These are phyloP conservation scores for Ennomos fuscantarius DNA, from an alignment of 2,888 invertebrate genomes.

Conservation along the genomic window DNA sequence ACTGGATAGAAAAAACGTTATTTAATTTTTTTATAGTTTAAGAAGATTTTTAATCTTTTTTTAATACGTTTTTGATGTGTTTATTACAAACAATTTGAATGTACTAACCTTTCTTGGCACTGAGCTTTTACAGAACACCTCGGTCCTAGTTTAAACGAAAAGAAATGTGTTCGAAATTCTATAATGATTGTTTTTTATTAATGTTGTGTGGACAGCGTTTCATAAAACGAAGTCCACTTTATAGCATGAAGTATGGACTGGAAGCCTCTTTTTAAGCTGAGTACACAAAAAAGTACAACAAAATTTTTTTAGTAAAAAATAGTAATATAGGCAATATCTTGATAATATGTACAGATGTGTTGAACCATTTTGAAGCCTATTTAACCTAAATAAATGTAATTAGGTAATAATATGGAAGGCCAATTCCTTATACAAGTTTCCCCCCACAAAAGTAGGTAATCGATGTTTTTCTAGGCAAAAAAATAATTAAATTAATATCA, in stretches of 20 bases:
- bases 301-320: too few species aligned
- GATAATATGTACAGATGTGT: too few species aligned
- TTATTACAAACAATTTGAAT: slow-evolving; percentile 58
- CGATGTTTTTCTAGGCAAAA: too few species aligned
- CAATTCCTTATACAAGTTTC: too few species aligned
- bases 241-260: slow-evolving; percentile 1
- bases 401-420: too few species aligned
- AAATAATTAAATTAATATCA: too few species aligned
- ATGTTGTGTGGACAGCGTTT: slow-evolving; percentile 3
- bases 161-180: slow-evolving; percentile 26
- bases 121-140: slow-evolving; percentile 53
- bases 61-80: slow-evolving; percentile 54
- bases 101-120: slow-evolving; percentile 50
- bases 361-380: too few species aligned
- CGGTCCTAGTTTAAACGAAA: slow-evolving; percentile 47
- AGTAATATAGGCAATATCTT: too few species aligned
- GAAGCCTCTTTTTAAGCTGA: not conserved
- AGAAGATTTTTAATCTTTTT: slow-evolving; percentile 39
- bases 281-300: slow-evolving; percentile 6
- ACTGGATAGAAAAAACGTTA: slow-evolving; percentile 8
- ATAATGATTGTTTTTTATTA: not conserved
- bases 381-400: too few species aligned
- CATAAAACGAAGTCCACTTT: not conserved
- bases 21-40: slow-evolving; percentile 40
- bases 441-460: too few species aligned